A percentile compares a stretch with the other conserved stretches of the same genome.
Evolutionary conservation across 1,140 invertebrate genomes (phyloP).

Genomic region (Diabrotica undecimpunctata): DNA sequence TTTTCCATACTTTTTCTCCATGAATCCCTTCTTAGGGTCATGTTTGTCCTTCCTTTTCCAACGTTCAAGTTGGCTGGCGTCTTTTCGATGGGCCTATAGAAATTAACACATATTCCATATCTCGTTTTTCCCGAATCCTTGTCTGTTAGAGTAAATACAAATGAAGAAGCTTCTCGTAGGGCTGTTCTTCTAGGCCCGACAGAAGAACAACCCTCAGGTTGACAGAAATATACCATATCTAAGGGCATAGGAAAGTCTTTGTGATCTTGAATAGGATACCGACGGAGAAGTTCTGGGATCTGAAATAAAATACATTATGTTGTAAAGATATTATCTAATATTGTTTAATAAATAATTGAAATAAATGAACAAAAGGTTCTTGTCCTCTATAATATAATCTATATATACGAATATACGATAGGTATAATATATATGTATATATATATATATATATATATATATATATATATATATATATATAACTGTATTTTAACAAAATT

Average conservation of each 20-base stretch:
- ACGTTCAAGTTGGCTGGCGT: conserved; percentile 33
- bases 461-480: no score
- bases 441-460: no score
- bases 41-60: conserved; percentile 45
- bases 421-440: no score
- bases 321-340: no score
- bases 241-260: conserved; percentile 94
- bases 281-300: conserved; percentile 84
- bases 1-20: conserved; percentile 88
- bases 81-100: conserved; percentile 86
- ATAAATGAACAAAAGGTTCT: no score
- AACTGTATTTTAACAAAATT: no score
- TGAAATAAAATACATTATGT: conserved; percentile 42
- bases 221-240: conserved; percentile 99
- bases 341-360: no score
- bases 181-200: conserved; percentile 83
- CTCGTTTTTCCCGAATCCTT: conserved; percentile 88
- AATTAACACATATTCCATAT: conserved; percentile 97
- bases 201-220: conserved; percentile 95
- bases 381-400: no score
- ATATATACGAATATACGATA: no score
- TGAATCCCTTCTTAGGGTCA: conserved; percentile 72
- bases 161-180: conserved; percentile 86
- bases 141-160: conserved; percentile 98
- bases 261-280: conserved; percentile 97